Evolutionary conservation across 2,113 vertebrate genomes (phyloP).

Genomic region (Lasiurus cinereus): DNA sequence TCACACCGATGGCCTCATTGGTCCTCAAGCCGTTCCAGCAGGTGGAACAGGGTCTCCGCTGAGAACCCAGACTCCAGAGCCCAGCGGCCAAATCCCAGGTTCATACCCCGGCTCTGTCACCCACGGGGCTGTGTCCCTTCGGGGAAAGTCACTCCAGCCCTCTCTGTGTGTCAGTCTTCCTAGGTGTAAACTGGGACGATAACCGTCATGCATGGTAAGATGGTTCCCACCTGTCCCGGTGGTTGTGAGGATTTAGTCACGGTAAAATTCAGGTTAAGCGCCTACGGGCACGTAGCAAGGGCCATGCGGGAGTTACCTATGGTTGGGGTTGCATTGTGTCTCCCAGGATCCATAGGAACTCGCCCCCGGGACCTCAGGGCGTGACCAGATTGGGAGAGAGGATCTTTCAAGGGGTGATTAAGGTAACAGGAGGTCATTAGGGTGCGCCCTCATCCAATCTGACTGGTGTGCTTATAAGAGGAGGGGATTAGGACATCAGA

Average conservation of each 20-base stretch:
- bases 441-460: not conserved
- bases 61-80: not conserved
- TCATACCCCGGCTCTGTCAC: not conserved
- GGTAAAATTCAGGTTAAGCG: not conserved
- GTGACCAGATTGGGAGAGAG: not conserved
- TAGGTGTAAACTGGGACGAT: not conserved
- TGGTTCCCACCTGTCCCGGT: rapidly evolving
- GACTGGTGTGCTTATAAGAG: not conserved
- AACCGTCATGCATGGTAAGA: not conserved
- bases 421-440: not conserved
- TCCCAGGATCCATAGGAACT: not conserved
- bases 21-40: not conserved
- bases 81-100: not conserved
- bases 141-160: not conserved
- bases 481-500: not conserved
- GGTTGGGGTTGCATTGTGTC: too few species aligned
- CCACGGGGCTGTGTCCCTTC: not conserved
- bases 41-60: not conserved
- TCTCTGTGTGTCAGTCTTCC: not conserved
- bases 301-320: rapidly evolving
- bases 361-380: not conserved
- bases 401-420: not conserved
- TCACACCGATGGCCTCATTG: not conserved
- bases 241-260: not conserved
- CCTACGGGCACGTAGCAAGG: not conserved